Evolutionary conservation across 2,797 vertebrate species (phyloP), one percentile per base, ranked within the genome.

Genomic region (Lagocephalus sceleratus): DNA sequence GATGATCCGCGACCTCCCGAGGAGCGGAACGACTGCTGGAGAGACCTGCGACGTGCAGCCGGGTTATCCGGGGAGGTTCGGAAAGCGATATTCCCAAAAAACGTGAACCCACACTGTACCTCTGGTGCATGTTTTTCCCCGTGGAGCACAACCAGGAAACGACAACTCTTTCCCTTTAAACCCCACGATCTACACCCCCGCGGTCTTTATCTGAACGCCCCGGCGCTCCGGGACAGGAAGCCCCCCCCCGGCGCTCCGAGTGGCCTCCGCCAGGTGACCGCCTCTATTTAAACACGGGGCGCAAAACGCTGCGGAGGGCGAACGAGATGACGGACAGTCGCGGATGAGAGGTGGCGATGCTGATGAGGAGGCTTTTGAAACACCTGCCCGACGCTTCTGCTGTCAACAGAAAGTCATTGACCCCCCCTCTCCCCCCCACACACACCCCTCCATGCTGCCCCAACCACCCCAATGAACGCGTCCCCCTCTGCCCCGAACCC

Each of bases 31-130:
- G 90, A 90, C 72, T 82, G 88, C 54, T 65, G 90, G 62, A 89
- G 93, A 79, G 91, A 93, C 92, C 95, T 97, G 81, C 54, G 80
- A 88, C 56, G 56, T 47, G 66, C 5, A 63, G 21, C 0, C 40
- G 46, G 16, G 58, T 74, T 62, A 54, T 39, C 57, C 6, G 45
- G 32, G 16, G 19, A 70, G 35, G 19, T 22, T 14, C 29, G 43
- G 57, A 57, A 64, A 54, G 41, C 17, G 52, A 47, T n/a, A 58
- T 15, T 15, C 19, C 19, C 6, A 19, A 59, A 35, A 35, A 44
- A 40, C 0, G 0, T 17, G 25, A 67, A 54, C 57, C 11, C 41
- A 51, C 54, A 60, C 66, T 38, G 12, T 84, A 88, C 86, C 84
- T 84, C 72, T 84, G 82, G 55, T 84, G 76, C 78, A 86, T 84